Evolutionary conservation across 53 echinoderm and acorn worm species (phyloP), one percentile per base, ranked within the genome.

Genomic region (Stichopus horrens): DNA sequence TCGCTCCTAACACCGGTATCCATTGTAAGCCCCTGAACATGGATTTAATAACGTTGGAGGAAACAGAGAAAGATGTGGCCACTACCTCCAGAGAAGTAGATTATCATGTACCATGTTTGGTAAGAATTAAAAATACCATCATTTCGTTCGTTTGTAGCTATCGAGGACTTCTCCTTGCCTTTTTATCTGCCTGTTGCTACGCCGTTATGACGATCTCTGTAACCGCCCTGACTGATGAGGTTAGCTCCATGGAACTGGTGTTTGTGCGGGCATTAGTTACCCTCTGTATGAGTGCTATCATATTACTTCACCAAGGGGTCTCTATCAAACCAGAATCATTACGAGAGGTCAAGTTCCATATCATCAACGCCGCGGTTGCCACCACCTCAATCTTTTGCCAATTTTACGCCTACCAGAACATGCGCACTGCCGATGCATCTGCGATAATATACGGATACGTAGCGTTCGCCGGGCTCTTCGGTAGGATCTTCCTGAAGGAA

Each of bases 401-500:
- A 57, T 90, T 77, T 54, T 90, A 90, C 74, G 63, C 90, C 21
- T 90, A 78, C 55, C 86, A 90, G n/a, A 20, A 66, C 13, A 86
- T 90, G 52, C 90, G 86, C 18, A 78, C 86, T 19, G 90, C 90
- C 0, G 77, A 76, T 21, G 86, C 90, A 19, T 77, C 66, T 58
- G 90, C 91, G 9, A 76, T 90, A 9, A 76, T 86, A 54, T 86
- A 86, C 79, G 77, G 90, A 21, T 77, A 66, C 10, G 86, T 73
- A 5, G 55, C 86, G 5, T 91, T 91, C 52, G 83, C 91, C 7
- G 91, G 76, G 5, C 55, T 91, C 21, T 91, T 91, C 77, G 79
- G 91, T 57, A 83, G 91, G 11, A 75, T 91, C 8, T 74, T 91
- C 22, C 76, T 91, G 5, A 77, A 88, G 14, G 91, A 91, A 57